Conservation (phyloP, 2,797 vertebrate species). For the Galagoides demidoff region DNA sequence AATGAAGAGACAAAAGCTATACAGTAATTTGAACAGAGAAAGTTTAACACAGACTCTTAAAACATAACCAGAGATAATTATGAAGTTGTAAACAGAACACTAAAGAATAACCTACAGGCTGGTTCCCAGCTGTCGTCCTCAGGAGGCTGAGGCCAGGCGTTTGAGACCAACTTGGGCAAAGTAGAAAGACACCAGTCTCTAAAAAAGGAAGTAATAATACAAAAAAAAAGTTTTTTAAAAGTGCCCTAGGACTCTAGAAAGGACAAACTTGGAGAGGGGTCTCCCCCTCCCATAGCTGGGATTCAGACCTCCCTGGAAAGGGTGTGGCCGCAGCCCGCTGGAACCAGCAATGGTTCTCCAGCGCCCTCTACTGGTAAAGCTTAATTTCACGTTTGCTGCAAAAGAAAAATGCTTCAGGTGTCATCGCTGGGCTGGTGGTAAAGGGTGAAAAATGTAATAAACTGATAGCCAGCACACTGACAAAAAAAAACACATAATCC, state of each 20-base stretch:
- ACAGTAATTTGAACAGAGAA: background rate
- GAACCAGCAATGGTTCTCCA: background rate
- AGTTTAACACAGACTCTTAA: background rate
- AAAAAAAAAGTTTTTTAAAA: background rate
- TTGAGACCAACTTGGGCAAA: background rate
- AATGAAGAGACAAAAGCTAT: background rate
- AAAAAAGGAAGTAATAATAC: background rate
- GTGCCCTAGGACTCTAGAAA: background rate
- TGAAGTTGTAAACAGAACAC: background rate
- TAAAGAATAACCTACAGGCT: background rate
- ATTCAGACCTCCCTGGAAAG: background rate
- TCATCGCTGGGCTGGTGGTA: background rate
- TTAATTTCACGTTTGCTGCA: background rate
- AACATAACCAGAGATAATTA: background rate
- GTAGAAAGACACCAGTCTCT: background rate
- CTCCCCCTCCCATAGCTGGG: background rate
- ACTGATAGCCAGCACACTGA: background rate
- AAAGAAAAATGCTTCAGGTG: background rate
- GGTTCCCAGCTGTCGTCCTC: background rate
- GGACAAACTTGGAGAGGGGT: background rate
- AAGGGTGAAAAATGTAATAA: background rate
- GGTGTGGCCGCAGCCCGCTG: accelerated
- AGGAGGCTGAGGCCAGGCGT: background rate
- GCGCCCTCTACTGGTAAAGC: conserved; percentile 38
- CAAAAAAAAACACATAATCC: background rate